A percentile compares a stretch with the other conserved stretches of the same genome.
These are phyloP conservation scores for Drosophila meridiana DNA, from an alignment of 2,888 invertebrate genomes.

Conservation along the genomic window DNA sequence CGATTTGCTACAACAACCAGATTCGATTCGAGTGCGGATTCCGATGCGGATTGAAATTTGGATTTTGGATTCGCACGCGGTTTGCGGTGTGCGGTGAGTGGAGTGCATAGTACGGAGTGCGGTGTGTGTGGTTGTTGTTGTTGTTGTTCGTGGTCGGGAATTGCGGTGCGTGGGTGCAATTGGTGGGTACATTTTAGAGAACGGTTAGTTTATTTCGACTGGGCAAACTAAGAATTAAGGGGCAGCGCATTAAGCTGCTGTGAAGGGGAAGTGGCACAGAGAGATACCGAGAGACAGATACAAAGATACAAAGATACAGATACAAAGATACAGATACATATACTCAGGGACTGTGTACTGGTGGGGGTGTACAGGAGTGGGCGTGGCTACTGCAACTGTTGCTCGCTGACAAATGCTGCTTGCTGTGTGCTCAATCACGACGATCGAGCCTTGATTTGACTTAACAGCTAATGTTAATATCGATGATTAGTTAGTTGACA, in stretches of 20 bases:
- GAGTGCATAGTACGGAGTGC: not conserved
- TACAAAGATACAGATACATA: no score
- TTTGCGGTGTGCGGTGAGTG: slow-evolving; percentile 1
- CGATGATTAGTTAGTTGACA: slow-evolving; percentile 20
- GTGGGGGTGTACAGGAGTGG: not conserved
- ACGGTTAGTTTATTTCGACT: slow-evolving; percentile 34
- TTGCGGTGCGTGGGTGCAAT: slow-evolving; percentile 28
- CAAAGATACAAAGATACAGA: not conserved
- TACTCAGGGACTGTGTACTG: not conserved
- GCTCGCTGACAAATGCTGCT: not conserved
- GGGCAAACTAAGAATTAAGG: slow-evolving; percentile 8
- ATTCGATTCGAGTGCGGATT: slow-evolving; percentile 33
- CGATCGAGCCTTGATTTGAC: not conserved
- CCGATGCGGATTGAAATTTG: slow-evolving; percentile 10
- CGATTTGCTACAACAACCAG: slow-evolving; percentile 85
- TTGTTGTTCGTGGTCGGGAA: not conserved
- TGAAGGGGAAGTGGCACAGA: not conserved
- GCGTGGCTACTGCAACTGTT: not conserved
- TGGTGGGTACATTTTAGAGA: slow-evolving; percentile 46
- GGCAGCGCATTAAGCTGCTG: not conserved
- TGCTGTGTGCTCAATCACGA: not conserved
- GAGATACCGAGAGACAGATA: not conserved
- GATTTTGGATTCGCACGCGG: slow-evolving; percentile 32
- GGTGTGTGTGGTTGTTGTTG: slow-evolving; percentile 5
- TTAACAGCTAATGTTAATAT: not conserved